Percentiles rank a stretch among this genome's conserved stretches.
Conservation (phyloP, 2,888 invertebrate genomes). For the Leptura quadrifasciata region DNA sequence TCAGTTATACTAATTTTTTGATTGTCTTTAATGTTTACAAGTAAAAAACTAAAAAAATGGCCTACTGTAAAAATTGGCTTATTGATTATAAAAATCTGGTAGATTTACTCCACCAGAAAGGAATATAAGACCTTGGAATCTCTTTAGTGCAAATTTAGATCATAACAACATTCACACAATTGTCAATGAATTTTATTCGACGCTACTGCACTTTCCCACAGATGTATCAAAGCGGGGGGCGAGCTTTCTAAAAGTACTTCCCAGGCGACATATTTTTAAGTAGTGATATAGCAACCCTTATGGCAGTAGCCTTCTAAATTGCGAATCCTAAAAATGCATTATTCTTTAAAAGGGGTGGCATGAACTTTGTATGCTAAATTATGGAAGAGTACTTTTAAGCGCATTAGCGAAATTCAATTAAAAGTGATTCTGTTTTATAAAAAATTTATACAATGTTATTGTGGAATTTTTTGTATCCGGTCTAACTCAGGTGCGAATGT, state of each 20-base stretch:
- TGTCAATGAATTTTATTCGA: not conserved
- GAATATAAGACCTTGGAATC: too few species aligned
- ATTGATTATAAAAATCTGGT: too few species aligned
- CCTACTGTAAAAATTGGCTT: too few species aligned
- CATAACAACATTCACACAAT: not conserved
- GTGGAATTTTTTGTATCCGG: conserved; percentile 6
- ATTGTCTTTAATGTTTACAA: too few species aligned
- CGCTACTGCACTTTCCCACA: conserved; percentile 1
- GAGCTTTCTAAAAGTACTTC: conserved; percentile 1
- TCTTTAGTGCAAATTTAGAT: too few species aligned
- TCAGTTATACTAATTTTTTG: too few species aligned
- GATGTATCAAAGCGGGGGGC: not conserved
- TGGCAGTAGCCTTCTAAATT: not conserved
- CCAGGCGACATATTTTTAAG: conserved; percentile 12
- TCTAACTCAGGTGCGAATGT: conserved; percentile 6
- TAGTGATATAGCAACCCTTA: not conserved
- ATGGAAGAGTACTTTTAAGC: conserved; percentile 31
- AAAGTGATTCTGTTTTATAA: conserved; percentile 25
- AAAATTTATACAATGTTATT: not conserved
- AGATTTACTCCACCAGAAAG: too few species aligned
- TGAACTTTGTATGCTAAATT: conserved; percentile 23
- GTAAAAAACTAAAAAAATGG: too few species aligned
- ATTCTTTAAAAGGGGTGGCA: conserved; percentile 32
- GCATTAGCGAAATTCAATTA: conserved; percentile 34
- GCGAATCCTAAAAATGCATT: conserved; percentile 25